Conservation (phyloP, 2,888 invertebrate genomes). For the Andrena flavipes region DNA sequence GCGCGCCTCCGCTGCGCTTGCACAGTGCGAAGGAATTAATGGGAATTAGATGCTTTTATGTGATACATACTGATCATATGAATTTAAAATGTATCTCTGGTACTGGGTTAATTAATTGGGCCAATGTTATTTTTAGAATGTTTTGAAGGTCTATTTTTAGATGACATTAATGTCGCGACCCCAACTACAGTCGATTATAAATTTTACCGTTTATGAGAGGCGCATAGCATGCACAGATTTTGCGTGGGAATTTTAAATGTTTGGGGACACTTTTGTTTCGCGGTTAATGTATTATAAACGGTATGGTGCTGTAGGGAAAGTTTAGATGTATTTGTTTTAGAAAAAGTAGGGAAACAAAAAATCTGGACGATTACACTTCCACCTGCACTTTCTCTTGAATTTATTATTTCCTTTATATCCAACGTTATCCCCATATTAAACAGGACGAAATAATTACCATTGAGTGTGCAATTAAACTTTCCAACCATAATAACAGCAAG, state of each 20-base stretch:
- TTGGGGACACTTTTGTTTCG: neutral
- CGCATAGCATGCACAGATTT: too few relatives aligned
- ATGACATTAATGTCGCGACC: too few relatives aligned
- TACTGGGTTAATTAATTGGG: neutral
- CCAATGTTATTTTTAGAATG: neutral
- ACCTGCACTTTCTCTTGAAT: conserved; percentile 36
- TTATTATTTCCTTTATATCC: conserved; percentile 24
- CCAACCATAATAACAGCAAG: conserved; percentile 1
- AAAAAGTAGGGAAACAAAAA: neutral
- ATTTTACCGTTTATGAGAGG: too few relatives aligned
- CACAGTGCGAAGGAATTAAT: neutral
- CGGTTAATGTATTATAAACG: too few relatives aligned
- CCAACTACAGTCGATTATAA: too few relatives aligned
- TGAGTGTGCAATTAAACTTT: conserved; percentile 36
- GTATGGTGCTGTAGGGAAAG: too few relatives aligned
- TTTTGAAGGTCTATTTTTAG: neutral
- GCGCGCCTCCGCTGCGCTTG: neutral
- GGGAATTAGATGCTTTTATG: neutral
- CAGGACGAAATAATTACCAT: conserved; percentile 19
- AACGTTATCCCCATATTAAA: conserved; percentile 10
- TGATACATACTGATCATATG: neutral
- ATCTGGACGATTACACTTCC: neutral
- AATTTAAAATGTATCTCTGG: neutral
- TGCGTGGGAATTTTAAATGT: neutral
- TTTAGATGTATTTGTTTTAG: neutral